These are phyloP conservation scores for Agraylea sexmaculata DNA, from an alignment of 1,140 invertebrate genomes.

Conservation along the genomic window DNA sequence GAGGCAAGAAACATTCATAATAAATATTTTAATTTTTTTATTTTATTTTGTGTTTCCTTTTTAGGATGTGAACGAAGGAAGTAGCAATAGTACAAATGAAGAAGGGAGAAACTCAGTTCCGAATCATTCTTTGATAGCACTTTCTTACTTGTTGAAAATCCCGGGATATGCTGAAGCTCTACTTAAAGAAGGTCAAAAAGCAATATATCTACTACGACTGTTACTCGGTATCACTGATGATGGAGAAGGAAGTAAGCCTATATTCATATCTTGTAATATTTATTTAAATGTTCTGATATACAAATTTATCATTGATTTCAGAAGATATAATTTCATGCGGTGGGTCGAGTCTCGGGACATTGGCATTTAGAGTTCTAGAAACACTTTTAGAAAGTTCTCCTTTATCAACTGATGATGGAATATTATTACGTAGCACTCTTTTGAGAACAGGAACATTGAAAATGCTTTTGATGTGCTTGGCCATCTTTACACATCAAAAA, in stretches of 20 bases:
- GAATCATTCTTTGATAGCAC: conserved; percentile 79
- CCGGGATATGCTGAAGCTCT: conserved; percentile 83
- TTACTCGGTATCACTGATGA: conserved; percentile 83
- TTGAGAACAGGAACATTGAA: conserved; percentile 74
- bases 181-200: conserved; percentile 68
- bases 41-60: conserved; percentile 1
- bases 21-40: background rate
- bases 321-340: conserved; percentile 53
- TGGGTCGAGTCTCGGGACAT: conserved; percentile 65
- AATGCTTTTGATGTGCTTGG: conserved; percentile 73
- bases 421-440: conserved; percentile 62
- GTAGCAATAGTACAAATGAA: conserved; percentile 23
- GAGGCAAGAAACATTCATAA: conserved; percentile 24
- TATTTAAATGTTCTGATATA: background rate
- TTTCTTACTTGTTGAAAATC: conserved; percentile 75
- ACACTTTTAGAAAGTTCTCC: conserved; percentile 68
- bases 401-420: conserved; percentile 68
- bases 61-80: conserved; percentile 17
- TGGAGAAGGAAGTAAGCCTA: conserved; percentile 66
- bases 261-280: conserved; percentile 1
- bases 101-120: conserved; percentile 49
- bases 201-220: conserved; percentile 72
- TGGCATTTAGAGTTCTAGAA: conserved; percentile 78
- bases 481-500: conserved; percentile 79
- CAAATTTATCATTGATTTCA: conserved; percentile 14